These are phyloP conservation scores for Sorex fumeus DNA, from an alignment of 2,113 vertebrate species.

Conservation along the genomic window DNA sequence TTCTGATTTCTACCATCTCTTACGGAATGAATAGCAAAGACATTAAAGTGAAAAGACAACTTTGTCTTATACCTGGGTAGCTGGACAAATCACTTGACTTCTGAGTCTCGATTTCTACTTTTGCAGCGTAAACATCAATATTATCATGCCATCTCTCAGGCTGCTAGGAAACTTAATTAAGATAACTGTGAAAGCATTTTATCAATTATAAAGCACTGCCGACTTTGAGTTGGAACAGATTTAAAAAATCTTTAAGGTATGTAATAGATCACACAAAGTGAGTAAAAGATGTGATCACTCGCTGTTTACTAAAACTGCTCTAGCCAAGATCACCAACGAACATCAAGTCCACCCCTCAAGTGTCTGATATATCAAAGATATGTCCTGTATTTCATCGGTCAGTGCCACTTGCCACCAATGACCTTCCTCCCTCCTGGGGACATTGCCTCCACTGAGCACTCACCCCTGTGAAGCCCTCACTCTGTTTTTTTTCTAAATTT, in stretches of 20 bases:
- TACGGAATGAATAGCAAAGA: neutral
- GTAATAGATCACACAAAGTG: neutral
- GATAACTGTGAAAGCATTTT: slow-evolving; percentile 26
- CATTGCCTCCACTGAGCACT: neutral
- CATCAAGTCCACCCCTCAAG: neutral
- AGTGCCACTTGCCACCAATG: neutral
- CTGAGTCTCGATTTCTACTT: slow-evolving; percentile 4
- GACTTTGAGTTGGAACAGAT: neutral
- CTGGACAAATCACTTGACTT: slow-evolving; percentile 20
- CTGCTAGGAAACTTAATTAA: neutral
- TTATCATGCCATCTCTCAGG: neutral
- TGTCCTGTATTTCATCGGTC: neutral
- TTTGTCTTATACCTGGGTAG: neutral
- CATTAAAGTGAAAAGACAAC: neutral
- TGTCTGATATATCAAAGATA: neutral
- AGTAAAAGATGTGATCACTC: neutral
- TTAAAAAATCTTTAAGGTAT: neutral
- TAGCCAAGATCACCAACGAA: neutral
- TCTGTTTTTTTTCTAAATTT: too few relatives aligned
- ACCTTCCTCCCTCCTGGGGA: neutral
- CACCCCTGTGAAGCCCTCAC: neutral
- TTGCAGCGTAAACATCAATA: neutral
- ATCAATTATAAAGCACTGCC: neutral
- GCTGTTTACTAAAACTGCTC: neutral
- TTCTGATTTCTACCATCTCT: neutral